Evolutionary conservation across 2,888 invertebrate species (phyloP), one percentile per base, ranked within the genome.

Genomic region (Liopterus haemorrhoidalis): DNA sequence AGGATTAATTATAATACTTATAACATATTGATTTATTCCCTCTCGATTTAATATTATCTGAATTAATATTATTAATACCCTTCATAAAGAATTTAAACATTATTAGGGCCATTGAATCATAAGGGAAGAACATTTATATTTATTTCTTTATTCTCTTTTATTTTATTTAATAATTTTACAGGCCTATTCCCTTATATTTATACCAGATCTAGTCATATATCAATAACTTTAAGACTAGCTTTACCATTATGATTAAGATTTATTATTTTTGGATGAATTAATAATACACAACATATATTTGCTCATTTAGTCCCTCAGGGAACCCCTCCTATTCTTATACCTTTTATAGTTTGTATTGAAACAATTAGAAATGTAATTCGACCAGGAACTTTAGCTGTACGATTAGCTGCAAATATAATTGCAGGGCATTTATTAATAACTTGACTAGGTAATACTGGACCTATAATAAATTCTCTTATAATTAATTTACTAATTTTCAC

Each of bases 331-430:
- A 57, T 75, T 56, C 57, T 84, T 59, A 81, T 82, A 69, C 79
- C 80, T 19, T 82, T 84, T 70, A 81, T 84, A 73, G 81, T 84
- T 5, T 63, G 79, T 66, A 82, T 83, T 75, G 83, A 84, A 79
- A 74, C 78, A 24, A 78, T 81, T 68, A 84, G 82, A 57, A 82
- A 82, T 70, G 56, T 81, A 53, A 82, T 83, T 66, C 81, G 81
- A 8, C 81, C 82, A 0, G 69, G 75, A 63, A 83, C 83, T 2
- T 66, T 84, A 70, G 76, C 79, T 1, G 74, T 85, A 46, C 82
- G 83, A 52, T 60, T 84, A 70, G 74, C 79, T 4, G 83, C 83
- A n/a, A 84, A 84, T 71, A 82, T 84, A 77, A 81, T 82, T 72
- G 81, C 83, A 1, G 82, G 82, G 0, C 81, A 84, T 63, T 61